These are phyloP conservation scores for Argya squamiceps DNA, from an alignment of 2,797 vertebrate genomes.

Conservation along the genomic window DNA sequence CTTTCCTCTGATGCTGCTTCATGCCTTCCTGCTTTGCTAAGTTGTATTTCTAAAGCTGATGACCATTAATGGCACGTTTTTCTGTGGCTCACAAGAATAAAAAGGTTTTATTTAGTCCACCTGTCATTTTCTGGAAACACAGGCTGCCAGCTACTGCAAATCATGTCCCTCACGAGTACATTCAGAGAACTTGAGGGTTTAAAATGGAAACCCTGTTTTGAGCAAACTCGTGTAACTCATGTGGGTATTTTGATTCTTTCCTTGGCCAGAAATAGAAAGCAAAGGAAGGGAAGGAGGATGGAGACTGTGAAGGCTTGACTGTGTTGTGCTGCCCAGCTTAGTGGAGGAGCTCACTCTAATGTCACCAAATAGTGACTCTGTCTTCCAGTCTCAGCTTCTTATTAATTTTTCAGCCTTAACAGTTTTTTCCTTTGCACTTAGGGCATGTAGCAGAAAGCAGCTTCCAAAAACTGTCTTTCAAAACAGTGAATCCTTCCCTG, in stretches of 20 bases:
- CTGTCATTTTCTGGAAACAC: not conserved
- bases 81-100: not conserved
- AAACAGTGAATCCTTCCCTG: not conserved
- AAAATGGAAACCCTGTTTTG: not conserved
- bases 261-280: not conserved
- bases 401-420: not conserved
- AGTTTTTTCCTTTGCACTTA: not conserved
- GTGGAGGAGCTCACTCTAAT: not conserved
- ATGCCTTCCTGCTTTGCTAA: not conserved
- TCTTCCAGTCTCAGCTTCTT: not conserved
- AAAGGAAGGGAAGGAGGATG: not conserved
- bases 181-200: not conserved
- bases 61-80: not conserved
- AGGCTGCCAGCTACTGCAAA: not conserved
- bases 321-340: accelerated
- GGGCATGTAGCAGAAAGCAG: not conserved
- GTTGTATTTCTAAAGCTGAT: not conserved
- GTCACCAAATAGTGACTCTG: not conserved
- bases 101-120: not conserved
- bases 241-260: not conserved
- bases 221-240: not conserved
- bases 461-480: not conserved
- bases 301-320: not conserved
- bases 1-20: not conserved
- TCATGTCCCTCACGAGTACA: not conserved